Evolutionary conservation across 37 sponge, comb jelly and placozoan genomes (phyloP), one percentile per base, ranked within the genome.

Genomic region (Halichondria panicea): DNA sequence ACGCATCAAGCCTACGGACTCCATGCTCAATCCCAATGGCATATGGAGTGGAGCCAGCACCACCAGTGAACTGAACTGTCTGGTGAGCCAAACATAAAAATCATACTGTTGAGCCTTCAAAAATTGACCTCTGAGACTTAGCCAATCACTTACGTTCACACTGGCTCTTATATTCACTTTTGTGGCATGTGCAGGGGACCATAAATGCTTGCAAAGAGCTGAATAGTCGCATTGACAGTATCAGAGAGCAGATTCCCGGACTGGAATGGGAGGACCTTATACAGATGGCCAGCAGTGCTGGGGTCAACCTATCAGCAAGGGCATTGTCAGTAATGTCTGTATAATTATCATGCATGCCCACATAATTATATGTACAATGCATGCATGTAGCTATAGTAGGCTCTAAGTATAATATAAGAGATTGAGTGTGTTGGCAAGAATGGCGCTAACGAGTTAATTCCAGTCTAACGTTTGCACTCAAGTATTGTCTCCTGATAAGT

Each of bases 31-130:
- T 43, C 89, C 93, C 25, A 92, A 92, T 72, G 78, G 84, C 11
- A 5, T 11, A 9, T 37, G 79, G 3, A 92, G 88, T 0, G 88
- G 84, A 43, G 88, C 88, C 6, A 88, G 88, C 46, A 76, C 62
- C 21, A 79, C 76, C 42, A 88, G 84, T 76, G 93, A 92, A 55
- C 73, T 92, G 15, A 75, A 57, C 45, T 83, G 90, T 59, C 55
- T 72, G 56, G 85, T 85, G 13, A 72, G 72, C 57, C n/a, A n/a
- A n/a, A n/a, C n/a, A n/a, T n/a, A n/a, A n/a, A n/a, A n/a, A n/a
- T n/a, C n/a, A n/a, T n/a, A n/a, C n/a, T n/a, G n/a, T n/a, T n/a
- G n/a, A n/a, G n/a, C n/a, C n/a, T n/a, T n/a, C n/a, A n/a, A n/a
- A n/a, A n/a, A n/a, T n/a, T n/a, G n/a, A n/a, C n/a, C n/a, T n/a